A percentile compares a stretch with the other conserved stretches of the same genome.
These are phyloP conservation scores for Eidolon dupreanum DNA, from an alignment of 2,797 vertebrate species.

Conservation along the genomic window DNA sequence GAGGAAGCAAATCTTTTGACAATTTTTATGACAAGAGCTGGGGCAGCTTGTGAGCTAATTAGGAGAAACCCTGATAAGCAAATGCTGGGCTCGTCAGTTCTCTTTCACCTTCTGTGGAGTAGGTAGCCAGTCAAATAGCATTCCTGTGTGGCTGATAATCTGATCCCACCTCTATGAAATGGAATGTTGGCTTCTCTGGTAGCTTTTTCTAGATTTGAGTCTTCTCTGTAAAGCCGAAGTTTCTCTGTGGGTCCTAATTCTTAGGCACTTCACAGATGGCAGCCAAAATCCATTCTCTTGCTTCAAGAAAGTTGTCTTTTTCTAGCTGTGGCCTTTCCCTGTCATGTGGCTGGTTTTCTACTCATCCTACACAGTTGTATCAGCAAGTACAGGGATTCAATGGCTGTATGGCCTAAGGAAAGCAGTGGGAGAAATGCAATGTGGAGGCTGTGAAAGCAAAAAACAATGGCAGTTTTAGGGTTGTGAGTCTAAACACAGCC, in stretches of 20 bases:
- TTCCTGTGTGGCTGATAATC: not conserved
- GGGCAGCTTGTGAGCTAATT: slow-evolving; percentile 65
- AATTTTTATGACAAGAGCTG: slow-evolving; percentile 40
- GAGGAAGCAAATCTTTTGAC: slow-evolving; percentile 29
- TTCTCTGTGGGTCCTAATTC: slow-evolving; percentile 2
- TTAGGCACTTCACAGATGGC: not conserved
- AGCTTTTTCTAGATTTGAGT: not conserved
- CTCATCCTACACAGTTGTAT: not conserved
- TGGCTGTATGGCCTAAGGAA: not conserved
- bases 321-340: not conserved
- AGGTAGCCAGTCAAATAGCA: not conserved
- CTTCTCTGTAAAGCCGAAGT: not conserved
- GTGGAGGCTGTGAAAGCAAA: not conserved
- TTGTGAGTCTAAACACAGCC: not conserved
- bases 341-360: not conserved
- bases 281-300: not conserved
- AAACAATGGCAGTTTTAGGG: not conserved
- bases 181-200: not conserved
- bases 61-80: slow-evolving; percentile 32
- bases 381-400: not conserved
- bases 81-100: not conserved
- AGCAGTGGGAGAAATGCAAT: not conserved
- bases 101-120: not conserved
- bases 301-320: slow-evolving; percentile 4
- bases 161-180: not conserved